phyloP scores from a whole-genome alignment of 2,888 invertebrate species.

The Barypeithes pellucidus region DNA sequence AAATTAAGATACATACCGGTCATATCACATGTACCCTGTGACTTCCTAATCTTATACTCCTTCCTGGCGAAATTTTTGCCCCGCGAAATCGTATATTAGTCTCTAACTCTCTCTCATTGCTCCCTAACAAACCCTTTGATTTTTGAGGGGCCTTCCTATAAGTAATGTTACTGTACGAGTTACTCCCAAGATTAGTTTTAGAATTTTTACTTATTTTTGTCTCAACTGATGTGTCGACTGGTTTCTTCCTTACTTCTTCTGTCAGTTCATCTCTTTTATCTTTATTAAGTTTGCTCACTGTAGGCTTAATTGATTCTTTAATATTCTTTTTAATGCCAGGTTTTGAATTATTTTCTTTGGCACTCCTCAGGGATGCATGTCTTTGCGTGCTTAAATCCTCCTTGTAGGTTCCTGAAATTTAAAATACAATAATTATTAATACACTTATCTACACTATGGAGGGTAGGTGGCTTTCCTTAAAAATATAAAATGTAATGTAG shows the following conservation, averaged over 20 bases:
- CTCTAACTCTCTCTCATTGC: neutral
- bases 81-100: constrained; percentile 39
- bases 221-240: too few species aligned
- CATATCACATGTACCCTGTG: neutral
- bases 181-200: neutral
- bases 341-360: neutral
- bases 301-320: constrained; percentile 4
- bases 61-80: constrained; percentile 76
- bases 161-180: neutral
- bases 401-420: neutral
- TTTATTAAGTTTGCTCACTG: neutral
- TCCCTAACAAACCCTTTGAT: neutral
- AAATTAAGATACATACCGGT: too few species aligned
- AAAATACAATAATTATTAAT: neutral
- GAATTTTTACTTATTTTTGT: constrained; percentile 4
- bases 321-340: neutral
- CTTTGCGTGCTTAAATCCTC: neutral
- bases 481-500: too few species aligned
- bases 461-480: too few species aligned
- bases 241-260: neutral
- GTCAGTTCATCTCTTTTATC: neutral
- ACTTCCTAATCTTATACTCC: constrained; percentile 69
- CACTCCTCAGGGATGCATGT: neutral
- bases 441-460: too few species aligned
- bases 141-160: neutral